Conservation (phyloP, 2,113 vertebrate species). For the Zosterops borbonicus region DNA sequence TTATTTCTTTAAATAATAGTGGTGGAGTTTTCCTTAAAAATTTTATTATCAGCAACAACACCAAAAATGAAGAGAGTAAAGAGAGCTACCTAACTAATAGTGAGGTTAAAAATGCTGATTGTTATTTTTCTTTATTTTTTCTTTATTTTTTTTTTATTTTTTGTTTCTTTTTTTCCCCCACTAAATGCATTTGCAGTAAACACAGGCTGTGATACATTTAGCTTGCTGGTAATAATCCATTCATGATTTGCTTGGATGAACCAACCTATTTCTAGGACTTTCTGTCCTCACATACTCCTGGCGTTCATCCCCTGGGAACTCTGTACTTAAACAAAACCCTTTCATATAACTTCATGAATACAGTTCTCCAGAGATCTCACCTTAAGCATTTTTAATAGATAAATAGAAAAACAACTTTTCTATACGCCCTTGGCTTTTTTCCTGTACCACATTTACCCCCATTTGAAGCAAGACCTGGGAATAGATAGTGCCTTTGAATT, state of each 20-base stretch:
- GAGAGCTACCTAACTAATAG: not conserved
- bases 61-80: not conserved
- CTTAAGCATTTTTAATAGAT: not conserved
- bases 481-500: not conserved
- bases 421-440: not conserved
- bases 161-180: rapidly evolving
- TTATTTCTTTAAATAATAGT: not conserved
- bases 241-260: not conserved
- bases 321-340: not conserved
- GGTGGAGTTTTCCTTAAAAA: rapidly evolving
- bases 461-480: not conserved
- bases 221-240: not conserved
- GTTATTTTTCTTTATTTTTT: too few species aligned
- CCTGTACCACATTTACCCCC: not conserved
- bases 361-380: not conserved
- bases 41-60: not conserved
- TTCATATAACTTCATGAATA: not conserved
- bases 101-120: not conserved
- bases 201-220: not conserved
- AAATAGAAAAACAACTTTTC: not conserved
- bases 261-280: not conserved
- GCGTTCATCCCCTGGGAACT: not conserved
- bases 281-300: not conserved
- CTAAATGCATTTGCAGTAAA: not conserved
- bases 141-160: rapidly evolving